A percentile compares a stretch with the other conserved stretches of the same genome.
Conservation (phyloP, 2,113 vertebrate species). For the Passerina amoena region DNA sequence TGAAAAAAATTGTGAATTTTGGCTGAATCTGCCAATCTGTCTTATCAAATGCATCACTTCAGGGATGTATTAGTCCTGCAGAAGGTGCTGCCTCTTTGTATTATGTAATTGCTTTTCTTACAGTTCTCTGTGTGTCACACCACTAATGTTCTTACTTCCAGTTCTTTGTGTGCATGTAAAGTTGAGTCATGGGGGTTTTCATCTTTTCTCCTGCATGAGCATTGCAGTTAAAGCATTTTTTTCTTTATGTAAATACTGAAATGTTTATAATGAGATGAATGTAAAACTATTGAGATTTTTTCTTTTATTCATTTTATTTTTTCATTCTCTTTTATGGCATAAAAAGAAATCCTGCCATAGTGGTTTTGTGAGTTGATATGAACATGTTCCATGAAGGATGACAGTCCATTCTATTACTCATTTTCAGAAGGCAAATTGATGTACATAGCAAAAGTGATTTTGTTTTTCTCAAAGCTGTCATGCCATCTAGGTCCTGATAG, state of each 20-base stretch:
- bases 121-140: background rate
- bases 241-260: background rate
- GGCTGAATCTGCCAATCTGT: background rate
- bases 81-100: constrained; percentile 71
- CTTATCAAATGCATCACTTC: background rate
- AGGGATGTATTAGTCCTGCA: constrained; percentile 46
- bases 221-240: constrained; percentile 1
- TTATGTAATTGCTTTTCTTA: background rate
- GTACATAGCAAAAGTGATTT: background rate
- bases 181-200: background rate
- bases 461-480: background rate
- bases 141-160: constrained; percentile 15
- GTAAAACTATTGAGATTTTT: background rate
- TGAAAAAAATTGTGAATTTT: background rate
- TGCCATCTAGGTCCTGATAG: background rate
- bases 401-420: background rate
- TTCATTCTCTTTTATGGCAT: background rate
- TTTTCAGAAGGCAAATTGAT: background rate
- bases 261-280: background rate
- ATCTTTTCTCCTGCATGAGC: constrained; percentile 48
- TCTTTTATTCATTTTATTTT: no score
- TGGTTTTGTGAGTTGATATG: background rate
- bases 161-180: background rate
- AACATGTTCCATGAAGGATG: background rate
- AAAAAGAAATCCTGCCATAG: background rate